phyloP scores from a whole-genome alignment of 2,888 invertebrate genomes.

The Phortica okadai region DNA sequence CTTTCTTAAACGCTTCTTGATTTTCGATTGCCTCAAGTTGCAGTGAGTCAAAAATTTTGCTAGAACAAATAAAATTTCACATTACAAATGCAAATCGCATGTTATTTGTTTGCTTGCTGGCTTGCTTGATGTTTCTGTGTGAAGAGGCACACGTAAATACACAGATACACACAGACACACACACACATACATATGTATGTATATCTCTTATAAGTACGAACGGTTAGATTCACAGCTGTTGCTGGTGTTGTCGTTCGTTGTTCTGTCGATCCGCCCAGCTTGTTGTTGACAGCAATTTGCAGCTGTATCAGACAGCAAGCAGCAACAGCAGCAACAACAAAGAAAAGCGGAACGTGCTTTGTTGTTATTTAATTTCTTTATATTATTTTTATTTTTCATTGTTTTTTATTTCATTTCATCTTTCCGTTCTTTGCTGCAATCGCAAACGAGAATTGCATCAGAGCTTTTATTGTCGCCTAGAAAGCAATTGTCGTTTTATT shows the following conservation, averaged over 20 bases:
- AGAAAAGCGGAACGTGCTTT: conserved; percentile 7
- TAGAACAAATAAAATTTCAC: no score
- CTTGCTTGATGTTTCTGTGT: background rate
- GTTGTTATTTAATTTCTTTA: conserved; percentile 9
- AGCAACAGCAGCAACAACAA: background rate
- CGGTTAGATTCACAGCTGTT: background rate
- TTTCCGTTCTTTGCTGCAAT: conserved; percentile 31
- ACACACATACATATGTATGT: background rate
- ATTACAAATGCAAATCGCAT: no score
- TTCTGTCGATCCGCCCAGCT: background rate
- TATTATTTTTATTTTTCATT: background rate
- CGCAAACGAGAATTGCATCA: conserved; percentile 36
- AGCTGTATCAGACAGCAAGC: background rate
- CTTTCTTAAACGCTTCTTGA: background rate
- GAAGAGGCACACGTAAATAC: background rate
- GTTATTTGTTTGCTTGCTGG: background rate
- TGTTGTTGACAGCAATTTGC: conserved; percentile 24
- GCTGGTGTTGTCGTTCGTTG: background rate
- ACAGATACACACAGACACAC: background rate
- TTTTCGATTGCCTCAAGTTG: background rate
- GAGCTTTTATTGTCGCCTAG: conserved; percentile 18
- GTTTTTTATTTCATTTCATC: background rate
- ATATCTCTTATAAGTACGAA: no score
- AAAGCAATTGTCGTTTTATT: background rate
- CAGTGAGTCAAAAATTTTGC: no score